phyloP scores from a whole-genome alignment of 2,113 vertebrate species.

The Alces alces region DNA sequence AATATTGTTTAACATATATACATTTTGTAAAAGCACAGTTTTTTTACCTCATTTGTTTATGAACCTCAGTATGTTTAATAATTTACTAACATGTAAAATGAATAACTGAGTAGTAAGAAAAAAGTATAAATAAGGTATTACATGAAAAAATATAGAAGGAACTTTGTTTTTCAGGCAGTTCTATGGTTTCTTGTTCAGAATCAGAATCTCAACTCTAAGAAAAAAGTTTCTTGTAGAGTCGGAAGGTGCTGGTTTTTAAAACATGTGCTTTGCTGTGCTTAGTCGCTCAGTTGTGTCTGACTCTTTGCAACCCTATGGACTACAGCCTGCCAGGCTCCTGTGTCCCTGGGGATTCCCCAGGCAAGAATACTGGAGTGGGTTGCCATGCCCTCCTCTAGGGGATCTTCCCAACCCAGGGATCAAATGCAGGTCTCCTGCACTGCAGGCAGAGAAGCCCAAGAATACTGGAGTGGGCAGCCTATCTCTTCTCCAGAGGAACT shows the following conservation, averaged over 20 bases:
- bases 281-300: background rate
- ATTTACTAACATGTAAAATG: background rate
- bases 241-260: background rate
- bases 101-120: background rate
- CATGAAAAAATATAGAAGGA: background rate
- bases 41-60: background rate
- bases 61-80: background rate
- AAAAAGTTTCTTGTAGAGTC: background rate
- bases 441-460: background rate
- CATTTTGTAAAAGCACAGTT: background rate
- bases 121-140: background rate
- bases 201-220: background rate
- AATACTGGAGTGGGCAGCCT: background rate
- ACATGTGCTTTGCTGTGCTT: background rate
- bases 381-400: background rate
- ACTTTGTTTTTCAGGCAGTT: background rate
- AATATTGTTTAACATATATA: background rate
- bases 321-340: background rate
- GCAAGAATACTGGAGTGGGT: background rate
- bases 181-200: background rate
- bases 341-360: background rate
- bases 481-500: background rate
- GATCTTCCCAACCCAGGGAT: background rate
- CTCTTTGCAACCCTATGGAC: background rate
- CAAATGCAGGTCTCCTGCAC: background rate